Evolutionary conservation across 2,113 vertebrate species (phyloP).

Genomic region (Myiozetetes cayanensis): DNA sequence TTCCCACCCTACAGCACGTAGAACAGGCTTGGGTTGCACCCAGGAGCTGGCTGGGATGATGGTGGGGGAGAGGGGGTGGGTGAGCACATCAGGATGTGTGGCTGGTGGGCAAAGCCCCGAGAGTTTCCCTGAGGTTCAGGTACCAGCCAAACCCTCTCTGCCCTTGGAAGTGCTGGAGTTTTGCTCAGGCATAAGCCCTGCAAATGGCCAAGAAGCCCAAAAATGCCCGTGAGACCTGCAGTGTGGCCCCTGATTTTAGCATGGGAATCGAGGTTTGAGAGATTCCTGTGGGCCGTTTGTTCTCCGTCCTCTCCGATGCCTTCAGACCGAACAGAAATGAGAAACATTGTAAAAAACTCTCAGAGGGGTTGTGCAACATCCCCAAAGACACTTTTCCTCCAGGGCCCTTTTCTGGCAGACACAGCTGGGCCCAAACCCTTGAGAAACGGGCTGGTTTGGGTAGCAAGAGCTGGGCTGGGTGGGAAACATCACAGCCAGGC

Average conservation of each 20-base stretch:
- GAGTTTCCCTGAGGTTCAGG: not conserved
- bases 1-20: fast-evolving
- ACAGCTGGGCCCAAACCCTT: not conserved
- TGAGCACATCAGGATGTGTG: fast-evolving
- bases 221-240: not conserved
- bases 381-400: not conserved
- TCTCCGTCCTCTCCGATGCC: fast-evolving
- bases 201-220: fast-evolving
- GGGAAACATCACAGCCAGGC: not conserved
- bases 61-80: not conserved
- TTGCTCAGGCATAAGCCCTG: fast-evolving
- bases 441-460: not conserved
- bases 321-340: not conserved
- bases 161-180: not conserved
- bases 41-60: not conserved
- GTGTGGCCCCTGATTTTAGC: not conserved
- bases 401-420: not conserved
- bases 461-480: not conserved
- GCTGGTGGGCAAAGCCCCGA: not conserved
- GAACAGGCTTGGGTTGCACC: not conserved
- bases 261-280: not conserved
- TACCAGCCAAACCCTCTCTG: not conserved
- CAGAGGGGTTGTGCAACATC: not conserved
- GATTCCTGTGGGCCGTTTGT: not conserved
- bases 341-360: not conserved